Percentiles rank a stretch among this genome's conserved stretches.
phyloP scores from a whole-genome alignment of 2,113 vertebrate genomes.

The Prietella phreatophila region DNA sequence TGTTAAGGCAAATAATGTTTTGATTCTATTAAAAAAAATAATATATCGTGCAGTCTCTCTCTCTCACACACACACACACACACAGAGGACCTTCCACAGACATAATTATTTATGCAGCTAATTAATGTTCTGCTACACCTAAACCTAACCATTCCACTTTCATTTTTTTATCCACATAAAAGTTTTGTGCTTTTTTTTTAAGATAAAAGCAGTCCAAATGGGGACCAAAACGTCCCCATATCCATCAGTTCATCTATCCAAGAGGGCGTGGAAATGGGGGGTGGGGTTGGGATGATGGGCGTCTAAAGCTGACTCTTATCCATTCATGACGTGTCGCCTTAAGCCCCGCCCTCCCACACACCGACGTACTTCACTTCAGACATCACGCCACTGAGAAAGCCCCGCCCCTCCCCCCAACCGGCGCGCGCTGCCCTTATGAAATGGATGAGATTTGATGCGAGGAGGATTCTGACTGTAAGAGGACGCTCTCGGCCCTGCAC shows the following conservation, averaged over 20 bases:
- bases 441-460: conserved; percentile 25
- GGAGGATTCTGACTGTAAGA: not conserved
- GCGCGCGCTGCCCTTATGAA: conserved; percentile 39
- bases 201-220: too few species aligned
- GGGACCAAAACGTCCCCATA: too few species aligned
- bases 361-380: conserved; percentile 53
- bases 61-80: not conserved
- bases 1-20: not conserved
- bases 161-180: not conserved
- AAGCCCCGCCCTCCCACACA: conserved; percentile 62
- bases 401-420: conserved; percentile 56
- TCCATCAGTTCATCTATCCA: not conserved
- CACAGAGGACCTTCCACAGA: not conserved
- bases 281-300: not conserved
- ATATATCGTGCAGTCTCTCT: too few species aligned
- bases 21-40: not conserved
- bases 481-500: not conserved
- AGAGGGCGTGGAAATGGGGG: not conserved
- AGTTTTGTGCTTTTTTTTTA: too few species aligned
- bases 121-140: not conserved
- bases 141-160: not conserved
- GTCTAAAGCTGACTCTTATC: not conserved
- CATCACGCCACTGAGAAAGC: conserved; percentile 72
- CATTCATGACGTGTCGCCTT: not conserved
- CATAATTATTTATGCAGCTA: not conserved